These are phyloP conservation scores for Aphelenchoides besseyi DNA, from an alignment of 1,140 invertebrate genomes.

Conservation along the genomic window DNA sequence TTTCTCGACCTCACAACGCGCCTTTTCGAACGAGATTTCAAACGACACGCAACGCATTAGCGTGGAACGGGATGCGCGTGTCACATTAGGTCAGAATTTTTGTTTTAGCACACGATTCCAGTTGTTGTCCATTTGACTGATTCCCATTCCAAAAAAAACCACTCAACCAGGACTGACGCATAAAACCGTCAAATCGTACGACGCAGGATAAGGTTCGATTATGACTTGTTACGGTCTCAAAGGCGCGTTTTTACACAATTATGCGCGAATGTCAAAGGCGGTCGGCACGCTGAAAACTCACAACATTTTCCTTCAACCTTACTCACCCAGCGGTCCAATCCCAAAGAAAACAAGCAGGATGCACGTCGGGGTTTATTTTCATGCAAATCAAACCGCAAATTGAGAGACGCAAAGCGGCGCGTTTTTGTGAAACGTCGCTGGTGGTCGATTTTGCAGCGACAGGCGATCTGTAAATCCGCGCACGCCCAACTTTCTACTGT, in stretches of 20 bases:
- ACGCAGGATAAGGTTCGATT: background rate
- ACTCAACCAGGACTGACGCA: background rate
- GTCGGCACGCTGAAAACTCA: background rate
- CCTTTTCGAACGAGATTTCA: no score
- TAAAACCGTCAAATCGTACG: background rate
- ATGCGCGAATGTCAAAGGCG: no score
- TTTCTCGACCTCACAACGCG: no score
- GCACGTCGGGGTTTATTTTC: background rate
- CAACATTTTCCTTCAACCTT: background rate
- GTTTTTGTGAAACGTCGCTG: background rate
- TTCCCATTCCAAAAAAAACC: no score
- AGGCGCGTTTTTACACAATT: no score
- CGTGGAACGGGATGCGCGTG: no score
- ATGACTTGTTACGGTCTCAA: background rate
- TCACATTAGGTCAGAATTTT: no score
- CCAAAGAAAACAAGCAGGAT: no score
- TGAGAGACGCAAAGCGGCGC: background rate
- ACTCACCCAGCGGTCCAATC: no score
- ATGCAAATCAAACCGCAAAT: background rate
- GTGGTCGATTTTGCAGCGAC: background rate
- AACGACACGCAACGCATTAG: no score
- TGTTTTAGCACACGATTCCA: no score
- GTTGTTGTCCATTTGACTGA: no score
- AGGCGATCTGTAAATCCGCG: background rate
- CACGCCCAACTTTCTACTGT: background rate